Conservation (phyloP, 1,140 invertebrate genomes). For the Pararge aegeria region DNA sequence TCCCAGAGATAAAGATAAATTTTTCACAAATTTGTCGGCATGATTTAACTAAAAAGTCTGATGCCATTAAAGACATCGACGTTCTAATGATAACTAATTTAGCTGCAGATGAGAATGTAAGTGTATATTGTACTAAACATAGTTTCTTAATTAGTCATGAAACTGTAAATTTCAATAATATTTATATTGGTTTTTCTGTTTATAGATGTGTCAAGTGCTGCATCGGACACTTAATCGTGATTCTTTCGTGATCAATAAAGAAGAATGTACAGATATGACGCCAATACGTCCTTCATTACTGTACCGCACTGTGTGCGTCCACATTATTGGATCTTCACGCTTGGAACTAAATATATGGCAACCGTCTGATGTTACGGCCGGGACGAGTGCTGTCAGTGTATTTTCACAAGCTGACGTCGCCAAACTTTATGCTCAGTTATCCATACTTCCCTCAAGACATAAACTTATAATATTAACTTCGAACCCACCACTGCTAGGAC, state of each 20-base stretch:
- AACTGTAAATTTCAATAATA: not conserved
- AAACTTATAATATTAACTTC: conserved; percentile 31
- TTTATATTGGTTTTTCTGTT: not conserved
- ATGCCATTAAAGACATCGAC: conserved; percentile 16
- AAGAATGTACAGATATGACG: not conserved
- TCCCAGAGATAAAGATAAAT: conserved; percentile 17
- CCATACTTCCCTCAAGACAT: conserved; percentile 27
- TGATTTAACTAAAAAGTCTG: conserved; percentile 14
- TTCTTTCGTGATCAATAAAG: conserved; percentile 25
- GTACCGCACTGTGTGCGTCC: conserved; percentile 27
- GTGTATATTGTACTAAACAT: not conserved
- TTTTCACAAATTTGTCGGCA: conserved; percentile 18
- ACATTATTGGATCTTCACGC: conserved; percentile 12
- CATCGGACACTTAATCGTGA: conserved; percentile 24
- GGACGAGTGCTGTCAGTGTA: conserved; percentile 32
- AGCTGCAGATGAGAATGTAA: conserved; percentile 31
- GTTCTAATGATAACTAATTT: conserved; percentile 29
- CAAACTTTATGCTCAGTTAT: conserved; percentile 18
- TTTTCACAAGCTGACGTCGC: conserved; percentile 29
- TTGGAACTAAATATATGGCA: conserved; percentile 36
- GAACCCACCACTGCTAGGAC: conserved; percentile 24
- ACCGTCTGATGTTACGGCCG: conserved; percentile 20
- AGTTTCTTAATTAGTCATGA: no score
- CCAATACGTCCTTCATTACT: conserved; percentile 19
- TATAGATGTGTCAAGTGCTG: conserved; percentile 28